These are phyloP conservation scores for Coracopsis vasa DNA, from an alignment of 2,113 vertebrate genomes.

Conservation along the genomic window DNA sequence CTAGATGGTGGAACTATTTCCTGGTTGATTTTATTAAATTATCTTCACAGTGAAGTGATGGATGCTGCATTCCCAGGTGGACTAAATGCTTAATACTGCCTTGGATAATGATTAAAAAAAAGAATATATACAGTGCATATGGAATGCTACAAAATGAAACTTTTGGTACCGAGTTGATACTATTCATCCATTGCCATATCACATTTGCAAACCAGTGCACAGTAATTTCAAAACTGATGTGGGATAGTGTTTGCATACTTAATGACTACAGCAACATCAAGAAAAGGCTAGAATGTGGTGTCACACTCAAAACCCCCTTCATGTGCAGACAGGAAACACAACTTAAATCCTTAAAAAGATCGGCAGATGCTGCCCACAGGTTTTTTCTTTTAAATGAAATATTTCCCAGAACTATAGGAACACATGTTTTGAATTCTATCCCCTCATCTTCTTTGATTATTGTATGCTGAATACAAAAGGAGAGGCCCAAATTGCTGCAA, in stretches of 20 bases:
- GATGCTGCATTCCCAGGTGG: background rate
- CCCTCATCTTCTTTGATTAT: background rate
- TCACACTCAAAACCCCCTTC: background rate
- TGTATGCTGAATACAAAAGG: background rate
- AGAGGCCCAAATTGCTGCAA: background rate
- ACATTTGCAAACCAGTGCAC: background rate
- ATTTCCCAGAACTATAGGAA: background rate
- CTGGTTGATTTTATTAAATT: slow-evolving; percentile 23
- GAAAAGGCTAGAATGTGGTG: background rate
- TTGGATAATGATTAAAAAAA: background rate
- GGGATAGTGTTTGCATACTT: background rate
- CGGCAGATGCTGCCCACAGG: background rate
- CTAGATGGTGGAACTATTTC: slow-evolving; percentile 36
- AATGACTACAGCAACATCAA: background rate
- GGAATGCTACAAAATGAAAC: background rate
- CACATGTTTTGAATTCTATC: background rate
- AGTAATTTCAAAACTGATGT: background rate
- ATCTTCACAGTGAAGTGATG: background rate
- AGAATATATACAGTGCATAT: background rate
- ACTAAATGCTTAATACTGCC: background rate
- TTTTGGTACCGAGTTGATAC: background rate
- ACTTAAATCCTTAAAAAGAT: background rate
- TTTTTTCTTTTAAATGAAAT: background rate
- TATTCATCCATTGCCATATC: background rate
- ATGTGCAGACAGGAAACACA: background rate